A percentile compares a stretch with the other conserved stretches of the same genome.
These are phyloP conservation scores for Melieria picta DNA, from an alignment of 2,888 invertebrate species.

Conservation along the genomic window DNA sequence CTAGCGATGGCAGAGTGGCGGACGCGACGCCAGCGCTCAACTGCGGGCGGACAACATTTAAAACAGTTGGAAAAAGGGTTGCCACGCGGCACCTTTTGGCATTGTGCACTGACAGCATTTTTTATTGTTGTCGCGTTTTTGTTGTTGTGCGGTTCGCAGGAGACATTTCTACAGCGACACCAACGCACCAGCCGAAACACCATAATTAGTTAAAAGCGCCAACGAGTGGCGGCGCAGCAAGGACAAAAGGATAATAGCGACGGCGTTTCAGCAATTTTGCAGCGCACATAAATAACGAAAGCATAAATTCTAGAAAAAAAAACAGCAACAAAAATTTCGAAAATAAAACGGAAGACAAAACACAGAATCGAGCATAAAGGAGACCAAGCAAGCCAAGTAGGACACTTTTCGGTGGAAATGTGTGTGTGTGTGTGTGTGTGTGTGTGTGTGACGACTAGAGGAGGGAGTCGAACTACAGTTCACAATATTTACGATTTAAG, in stretches of 20 bases:
- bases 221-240: not conserved
- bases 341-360: slow-evolving; percentile 23
- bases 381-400: too few species aligned
- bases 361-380: not conserved
- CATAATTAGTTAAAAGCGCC: slow-evolving; percentile 44
- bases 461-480: not conserved
- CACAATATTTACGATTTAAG: slow-evolving; percentile 10
- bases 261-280: not conserved
- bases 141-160: slow-evolving; percentile 20
- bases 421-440: not conserved
- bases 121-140: slow-evolving; percentile 20
- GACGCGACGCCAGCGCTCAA: not conserved
- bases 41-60: slow-evolving; percentile 9
- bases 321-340: slow-evolving; percentile 22
- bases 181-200: slow-evolving; percentile 42
- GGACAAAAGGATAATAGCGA: not conserved
- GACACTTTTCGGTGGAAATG: not conserved
- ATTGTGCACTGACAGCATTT: slow-evolving; percentile 11
- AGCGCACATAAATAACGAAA: slow-evolving; percentile 32
- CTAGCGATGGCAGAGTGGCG: not conserved
- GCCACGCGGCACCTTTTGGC: slow-evolving; percentile 17
- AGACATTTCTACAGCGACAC: slow-evolving; percentile 21
- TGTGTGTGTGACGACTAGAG: not conserved
- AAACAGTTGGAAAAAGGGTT: slow-evolving; percentile 34
- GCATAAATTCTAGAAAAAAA: slow-evolving; percentile 35